These are phyloP conservation scores for Sitta carolinensis DNA, from an alignment of 2,797 vertebrate species.

Conservation along the genomic window DNA sequence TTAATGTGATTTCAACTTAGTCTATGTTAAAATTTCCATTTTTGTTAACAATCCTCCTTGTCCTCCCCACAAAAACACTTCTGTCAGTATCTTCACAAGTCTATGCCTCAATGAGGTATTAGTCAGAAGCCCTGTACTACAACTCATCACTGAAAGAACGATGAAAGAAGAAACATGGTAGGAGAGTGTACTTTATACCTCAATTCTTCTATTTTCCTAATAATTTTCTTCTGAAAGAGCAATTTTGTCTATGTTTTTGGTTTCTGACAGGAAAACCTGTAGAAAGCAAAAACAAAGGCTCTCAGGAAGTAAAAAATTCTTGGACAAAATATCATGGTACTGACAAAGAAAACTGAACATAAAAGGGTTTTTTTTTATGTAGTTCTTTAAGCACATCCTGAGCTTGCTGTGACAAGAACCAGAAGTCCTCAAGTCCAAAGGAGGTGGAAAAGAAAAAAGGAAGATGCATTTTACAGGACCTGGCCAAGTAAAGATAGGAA, in stretches of 20 bases:
- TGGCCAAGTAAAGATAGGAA: not conserved
- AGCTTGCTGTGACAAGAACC: not conserved
- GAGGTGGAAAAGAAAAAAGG: not conserved
- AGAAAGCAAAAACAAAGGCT: not conserved
- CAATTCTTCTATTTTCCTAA: not conserved
- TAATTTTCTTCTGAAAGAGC: not conserved
- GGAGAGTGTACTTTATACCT: not conserved
- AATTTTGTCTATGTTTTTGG: not conserved
- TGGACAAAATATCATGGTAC: not conserved
- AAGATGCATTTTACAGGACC: not conserved
- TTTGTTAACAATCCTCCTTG: not conserved
- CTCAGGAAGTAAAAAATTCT: not conserved
- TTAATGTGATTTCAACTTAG: not conserved
- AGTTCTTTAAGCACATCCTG: not conserved
- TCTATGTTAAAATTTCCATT: not conserved
- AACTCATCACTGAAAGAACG: not conserved
- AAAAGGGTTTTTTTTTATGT: not conserved
- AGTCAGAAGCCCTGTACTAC: not conserved
- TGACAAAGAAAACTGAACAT: not conserved
- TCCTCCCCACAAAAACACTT: not conserved
- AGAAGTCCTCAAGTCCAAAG: not conserved
- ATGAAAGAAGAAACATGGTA: not conserved
- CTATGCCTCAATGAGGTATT: not conserved
- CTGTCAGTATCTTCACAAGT: not conserved
- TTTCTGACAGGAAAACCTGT: not conserved